These are phyloP conservation scores for Habropoda laboriosa DNA, from an alignment of 1,140 invertebrate species.

Conservation along the genomic window DNA sequence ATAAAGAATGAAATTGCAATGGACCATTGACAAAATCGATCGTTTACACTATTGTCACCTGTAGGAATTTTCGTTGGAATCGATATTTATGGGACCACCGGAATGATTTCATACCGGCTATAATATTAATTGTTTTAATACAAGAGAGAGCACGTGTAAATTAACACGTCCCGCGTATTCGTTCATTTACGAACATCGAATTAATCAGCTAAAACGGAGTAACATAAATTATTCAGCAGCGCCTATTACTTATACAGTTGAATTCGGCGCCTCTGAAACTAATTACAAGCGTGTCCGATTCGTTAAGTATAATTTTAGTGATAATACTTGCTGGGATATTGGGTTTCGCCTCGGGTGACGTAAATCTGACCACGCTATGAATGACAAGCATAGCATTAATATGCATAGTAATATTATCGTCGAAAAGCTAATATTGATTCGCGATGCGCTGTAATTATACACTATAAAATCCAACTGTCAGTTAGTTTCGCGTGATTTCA, in stretches of 20 bases:
- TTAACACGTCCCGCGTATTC: conserved; percentile 8
- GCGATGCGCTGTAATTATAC: background rate
- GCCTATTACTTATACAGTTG: conserved; percentile 8
- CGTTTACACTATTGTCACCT: background rate
- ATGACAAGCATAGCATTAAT: conserved; percentile 25
- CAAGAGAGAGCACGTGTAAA: background rate
- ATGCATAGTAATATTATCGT: background rate
- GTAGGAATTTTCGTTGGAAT: background rate
- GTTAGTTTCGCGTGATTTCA: background rate
- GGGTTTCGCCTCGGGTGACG: background rate
- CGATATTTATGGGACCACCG: background rate
- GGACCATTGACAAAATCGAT: too few species aligned
- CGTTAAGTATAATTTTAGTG: conserved; percentile 29
- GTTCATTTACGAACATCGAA: background rate
- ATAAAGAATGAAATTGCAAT: too few species aligned
- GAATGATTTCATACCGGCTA: background rate
- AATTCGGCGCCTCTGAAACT: background rate
- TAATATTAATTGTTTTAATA: conserved; percentile 28
- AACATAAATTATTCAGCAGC: conserved; percentile 22
- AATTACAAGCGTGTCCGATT: conserved; percentile 19
- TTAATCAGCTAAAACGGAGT: conserved; percentile 19
- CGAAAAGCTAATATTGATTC: conserved; percentile 31
- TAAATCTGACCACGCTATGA: conserved; percentile 2
- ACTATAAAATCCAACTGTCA: conserved; percentile 5
- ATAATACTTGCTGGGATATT: background rate